These are phyloP conservation scores for Apteryx owenii DNA, from an alignment of 2,113 vertebrate genomes.

Conservation along the genomic window DNA sequence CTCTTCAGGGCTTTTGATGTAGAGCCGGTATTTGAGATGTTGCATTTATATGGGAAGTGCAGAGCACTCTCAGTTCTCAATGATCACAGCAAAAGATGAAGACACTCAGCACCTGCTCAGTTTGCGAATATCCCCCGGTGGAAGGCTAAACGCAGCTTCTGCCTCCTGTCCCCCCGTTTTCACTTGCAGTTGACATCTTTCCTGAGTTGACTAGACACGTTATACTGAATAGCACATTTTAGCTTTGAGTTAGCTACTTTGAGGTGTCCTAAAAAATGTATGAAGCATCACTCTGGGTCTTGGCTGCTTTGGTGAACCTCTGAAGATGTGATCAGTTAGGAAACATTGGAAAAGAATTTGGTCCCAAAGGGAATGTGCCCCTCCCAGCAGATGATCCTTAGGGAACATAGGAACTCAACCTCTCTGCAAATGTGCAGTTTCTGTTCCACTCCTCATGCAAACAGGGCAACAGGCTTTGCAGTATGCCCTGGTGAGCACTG, in stretches of 20 bases:
- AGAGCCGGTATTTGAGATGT: background rate
- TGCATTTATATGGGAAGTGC: background rate
- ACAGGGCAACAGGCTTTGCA: background rate
- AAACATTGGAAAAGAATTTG: background rate
- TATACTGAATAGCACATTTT: background rate
- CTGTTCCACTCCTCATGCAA: background rate
- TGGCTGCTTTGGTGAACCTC: slow-evolving; percentile 13
- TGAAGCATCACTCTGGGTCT: background rate
- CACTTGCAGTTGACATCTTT: slow-evolving; percentile 20
- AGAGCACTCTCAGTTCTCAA: background rate
- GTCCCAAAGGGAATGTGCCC: background rate
- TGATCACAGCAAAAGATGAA: background rate
- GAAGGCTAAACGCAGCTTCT: slow-evolving; percentile 1
- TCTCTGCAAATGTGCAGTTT: background rate
- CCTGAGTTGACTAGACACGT: background rate
- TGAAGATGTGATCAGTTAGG: background rate
- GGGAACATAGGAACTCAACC: background rate
- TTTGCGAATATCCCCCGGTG: background rate
- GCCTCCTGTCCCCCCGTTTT: background rate
- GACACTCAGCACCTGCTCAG: background rate
- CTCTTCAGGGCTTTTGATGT: background rate
- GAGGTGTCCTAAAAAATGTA: slow-evolving; percentile 37
- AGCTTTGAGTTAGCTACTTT: slow-evolving; percentile 29
- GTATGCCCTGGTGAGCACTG: background rate
- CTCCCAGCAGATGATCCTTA: background rate